Evolutionary conservation across 2,113 vertebrate genomes (phyloP).

Genomic region (Camelus bactrianus): DNA sequence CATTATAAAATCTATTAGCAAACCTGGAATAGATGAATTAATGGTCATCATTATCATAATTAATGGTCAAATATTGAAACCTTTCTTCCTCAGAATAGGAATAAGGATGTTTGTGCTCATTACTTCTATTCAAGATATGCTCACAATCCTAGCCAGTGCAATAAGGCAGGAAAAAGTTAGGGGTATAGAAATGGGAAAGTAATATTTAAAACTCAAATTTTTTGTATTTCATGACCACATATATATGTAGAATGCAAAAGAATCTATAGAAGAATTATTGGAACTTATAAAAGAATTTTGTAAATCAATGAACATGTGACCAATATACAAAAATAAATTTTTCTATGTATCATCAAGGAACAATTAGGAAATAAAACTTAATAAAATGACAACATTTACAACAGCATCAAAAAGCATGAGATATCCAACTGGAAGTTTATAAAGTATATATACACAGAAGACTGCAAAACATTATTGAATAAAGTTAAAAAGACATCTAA

Average conservation of each 20-base stretch:
- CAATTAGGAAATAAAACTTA: conserved; percentile 46
- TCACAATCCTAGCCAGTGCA: not conserved
- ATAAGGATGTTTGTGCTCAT: not conserved
- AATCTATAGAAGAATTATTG: not conserved
- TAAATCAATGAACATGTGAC: not conserved
- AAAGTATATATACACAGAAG: not conserved
- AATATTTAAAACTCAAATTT: not conserved
- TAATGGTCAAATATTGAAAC: not conserved
- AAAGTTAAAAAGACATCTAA: conserved; percentile 2
- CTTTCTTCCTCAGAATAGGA: not conserved
- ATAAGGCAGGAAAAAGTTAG: not conserved
- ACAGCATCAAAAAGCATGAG: not conserved
- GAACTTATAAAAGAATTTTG: not conserved
- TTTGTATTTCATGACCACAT: not conserved
- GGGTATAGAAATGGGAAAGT: not conserved
- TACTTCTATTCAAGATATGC: not conserved
- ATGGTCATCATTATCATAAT: not conserved
- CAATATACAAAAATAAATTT: not conserved
- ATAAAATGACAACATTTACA: not conserved
- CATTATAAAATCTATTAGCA: conserved; percentile 18
- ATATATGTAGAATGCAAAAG: not conserved
- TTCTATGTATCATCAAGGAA: not conserved
- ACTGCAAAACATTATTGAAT: not conserved
- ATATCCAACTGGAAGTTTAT: not conserved
- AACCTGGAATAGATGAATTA: not conserved